Percentiles rank a stretch among this genome's conserved stretches.
Evolutionary conservation across 2,888 invertebrate genomes (phyloP).

Genomic region (Pristionchus fissidentatus): DNA sequence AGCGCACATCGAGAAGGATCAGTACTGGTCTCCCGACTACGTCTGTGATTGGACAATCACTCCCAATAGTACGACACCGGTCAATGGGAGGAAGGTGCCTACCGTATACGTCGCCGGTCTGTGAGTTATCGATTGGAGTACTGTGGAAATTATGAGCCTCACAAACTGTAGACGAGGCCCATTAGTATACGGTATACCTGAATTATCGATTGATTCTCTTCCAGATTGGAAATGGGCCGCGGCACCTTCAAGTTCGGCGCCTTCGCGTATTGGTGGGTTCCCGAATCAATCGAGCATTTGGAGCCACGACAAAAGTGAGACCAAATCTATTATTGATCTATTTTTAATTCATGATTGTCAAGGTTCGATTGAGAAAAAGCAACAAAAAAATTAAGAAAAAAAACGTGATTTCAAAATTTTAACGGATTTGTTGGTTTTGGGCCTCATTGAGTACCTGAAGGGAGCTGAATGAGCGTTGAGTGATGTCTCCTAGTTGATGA

Average conservation of each 20-base stretch:
- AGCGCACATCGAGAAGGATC: background rate
- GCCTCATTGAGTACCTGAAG: too few relatives aligned
- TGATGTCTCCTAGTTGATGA: too few relatives aligned
- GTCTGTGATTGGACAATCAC: background rate
- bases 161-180: background rate
- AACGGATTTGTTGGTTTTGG: too few relatives aligned
- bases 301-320: background rate
- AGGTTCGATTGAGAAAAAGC: too few relatives aligned
- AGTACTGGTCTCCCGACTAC: background rate
- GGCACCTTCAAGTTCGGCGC: background rate
- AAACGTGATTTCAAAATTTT: too few relatives aligned
- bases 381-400: too few relatives aligned
- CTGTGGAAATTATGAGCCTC: background rate
- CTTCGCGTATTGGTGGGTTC: background rate
- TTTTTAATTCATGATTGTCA: background rate
- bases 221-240: background rate
- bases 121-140: background rate
- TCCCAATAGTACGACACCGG: background rate
- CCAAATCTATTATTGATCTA: background rate
- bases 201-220: background rate
- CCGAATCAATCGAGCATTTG: background rate
- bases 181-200: background rate
- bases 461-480: too few relatives aligned
- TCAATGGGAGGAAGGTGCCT: background rate
- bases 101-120: constrained; percentile 21